Evolutionary conservation across 1,140 invertebrate genomes (phyloP).

Genomic region (Tetragnatha versicolor): DNA sequence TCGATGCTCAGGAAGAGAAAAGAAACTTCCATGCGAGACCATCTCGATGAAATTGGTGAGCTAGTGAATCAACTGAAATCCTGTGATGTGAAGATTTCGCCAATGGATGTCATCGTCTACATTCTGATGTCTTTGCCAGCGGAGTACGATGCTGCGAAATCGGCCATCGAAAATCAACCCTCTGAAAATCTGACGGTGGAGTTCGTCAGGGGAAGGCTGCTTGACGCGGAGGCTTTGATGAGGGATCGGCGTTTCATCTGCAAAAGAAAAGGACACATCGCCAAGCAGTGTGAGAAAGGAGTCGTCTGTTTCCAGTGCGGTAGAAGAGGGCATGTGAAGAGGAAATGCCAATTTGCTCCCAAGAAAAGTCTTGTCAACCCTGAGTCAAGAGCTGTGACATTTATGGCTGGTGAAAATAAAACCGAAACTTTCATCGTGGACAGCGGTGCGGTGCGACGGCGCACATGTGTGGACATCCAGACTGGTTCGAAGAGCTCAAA

Average conservation of each 20-base stretch:
- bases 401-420: background rate
- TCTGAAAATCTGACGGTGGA: background rate
- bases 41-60: background rate
- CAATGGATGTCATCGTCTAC: background rate
- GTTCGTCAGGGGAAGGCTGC: background rate
- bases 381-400: background rate
- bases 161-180: background rate
- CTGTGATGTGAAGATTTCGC: background rate
- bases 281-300: no score
- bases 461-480: background rate
- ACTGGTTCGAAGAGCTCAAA: no score
- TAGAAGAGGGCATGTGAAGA: background rate
- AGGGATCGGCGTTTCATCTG: background rate
- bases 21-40: background rate
- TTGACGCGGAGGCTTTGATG: background rate
- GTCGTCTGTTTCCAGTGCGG: background rate
- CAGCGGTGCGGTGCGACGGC: background rate
- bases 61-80: background rate
- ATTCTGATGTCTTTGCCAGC: background rate
- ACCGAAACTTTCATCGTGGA: background rate
- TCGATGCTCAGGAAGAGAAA: background rate
- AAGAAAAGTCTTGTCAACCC: no score
- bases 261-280: no score
- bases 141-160: background rate
- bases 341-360: no score